Conservation (phyloP, 2,797 vertebrate genomes). For the Mico argentatus region DNA sequence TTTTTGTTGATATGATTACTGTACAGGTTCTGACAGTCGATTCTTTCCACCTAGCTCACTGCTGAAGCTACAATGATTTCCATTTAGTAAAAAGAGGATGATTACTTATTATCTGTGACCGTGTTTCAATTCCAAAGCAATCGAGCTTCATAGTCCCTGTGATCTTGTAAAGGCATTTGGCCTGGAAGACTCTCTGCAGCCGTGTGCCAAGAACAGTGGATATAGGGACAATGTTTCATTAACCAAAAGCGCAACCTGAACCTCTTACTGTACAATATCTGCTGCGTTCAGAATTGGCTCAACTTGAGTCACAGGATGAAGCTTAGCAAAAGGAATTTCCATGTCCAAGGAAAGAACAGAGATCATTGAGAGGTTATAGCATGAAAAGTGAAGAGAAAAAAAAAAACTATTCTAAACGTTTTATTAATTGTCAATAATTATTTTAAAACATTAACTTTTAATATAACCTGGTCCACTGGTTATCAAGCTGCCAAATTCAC, state of each 20-base stretch:
- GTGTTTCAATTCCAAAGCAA: not conserved
- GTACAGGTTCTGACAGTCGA: not conserved
- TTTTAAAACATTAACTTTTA: conserved; percentile 65
- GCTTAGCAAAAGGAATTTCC: conserved; percentile 24
- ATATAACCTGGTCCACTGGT: conserved; percentile 71
- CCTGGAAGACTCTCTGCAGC: conserved; percentile 1
- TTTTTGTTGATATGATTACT: not conserved
- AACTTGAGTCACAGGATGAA: not conserved
- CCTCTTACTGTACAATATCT: not conserved
- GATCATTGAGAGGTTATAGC: not conserved
- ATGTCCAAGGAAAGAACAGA: not conserved
- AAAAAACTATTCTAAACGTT: not conserved
- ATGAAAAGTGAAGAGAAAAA: conserved; percentile 4
- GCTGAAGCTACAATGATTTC: not conserved
- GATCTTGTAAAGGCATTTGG: conserved; percentile 11
- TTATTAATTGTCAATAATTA: conserved; percentile 67
- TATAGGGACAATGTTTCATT: not conserved
- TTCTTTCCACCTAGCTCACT: not conserved
- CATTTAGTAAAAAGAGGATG: not conserved
- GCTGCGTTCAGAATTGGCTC: not conserved
- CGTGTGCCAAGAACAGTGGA: not conserved
- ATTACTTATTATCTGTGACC: conserved; percentile 13
- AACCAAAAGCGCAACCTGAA: not conserved
- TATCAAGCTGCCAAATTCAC: conserved; percentile 73
- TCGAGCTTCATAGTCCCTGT: not conserved